Base-by-base conservation (phyloP, 2,797 vertebrate species). In the Microctenopoma steveboyesi region DNA sequence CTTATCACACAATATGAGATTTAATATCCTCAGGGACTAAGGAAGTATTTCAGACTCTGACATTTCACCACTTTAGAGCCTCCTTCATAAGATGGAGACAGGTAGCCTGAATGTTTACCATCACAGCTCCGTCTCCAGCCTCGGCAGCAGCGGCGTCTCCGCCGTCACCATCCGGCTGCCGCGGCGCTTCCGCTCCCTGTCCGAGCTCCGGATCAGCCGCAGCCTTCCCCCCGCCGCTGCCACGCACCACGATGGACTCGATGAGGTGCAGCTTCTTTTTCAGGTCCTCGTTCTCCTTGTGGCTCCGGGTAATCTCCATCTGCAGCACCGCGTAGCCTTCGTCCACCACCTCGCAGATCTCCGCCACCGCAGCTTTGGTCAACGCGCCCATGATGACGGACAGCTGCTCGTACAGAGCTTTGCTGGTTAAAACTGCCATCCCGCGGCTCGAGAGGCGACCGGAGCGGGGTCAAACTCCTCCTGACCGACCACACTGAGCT, bases 241-340 rank as follows among this genome's bases (percentile, higher is more conserved):
- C 86, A 10, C 85, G 85, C 25, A 88, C 68, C 63, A 92, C 83
- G 25, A 92, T 91, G 55, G 87, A 86, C 82, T 92, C 77, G 69
- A 91, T 91, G 67, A 90, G 87, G 63, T 86, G 88, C 68, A 93
- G 79, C 64, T 91, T 90, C 80, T 85, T 89, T 82, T 8, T 59
- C 65, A 93, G 86, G 56, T 83, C 85, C 33, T 86, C 58, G 88
- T 92, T 93, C 76, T 93, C 92, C 68, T 76, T 22, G 66, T 62
- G 85, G 51, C 84, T 87, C 0, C 88, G 84, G 54, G 2, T 51
- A 67, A 93, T 79, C 78, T 93, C 92, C 71, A 64, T 11, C 50
- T 81, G 89, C 69, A 93, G 76, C 56, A 25, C 82, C 22, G 83
- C 74, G 83, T 84, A 92, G 1, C 89, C 86, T n/a, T 85, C 85